Evolutionary conservation across 2,797 vertebrate genomes (phyloP).

Genomic region (Syncerus caffer): DNA sequence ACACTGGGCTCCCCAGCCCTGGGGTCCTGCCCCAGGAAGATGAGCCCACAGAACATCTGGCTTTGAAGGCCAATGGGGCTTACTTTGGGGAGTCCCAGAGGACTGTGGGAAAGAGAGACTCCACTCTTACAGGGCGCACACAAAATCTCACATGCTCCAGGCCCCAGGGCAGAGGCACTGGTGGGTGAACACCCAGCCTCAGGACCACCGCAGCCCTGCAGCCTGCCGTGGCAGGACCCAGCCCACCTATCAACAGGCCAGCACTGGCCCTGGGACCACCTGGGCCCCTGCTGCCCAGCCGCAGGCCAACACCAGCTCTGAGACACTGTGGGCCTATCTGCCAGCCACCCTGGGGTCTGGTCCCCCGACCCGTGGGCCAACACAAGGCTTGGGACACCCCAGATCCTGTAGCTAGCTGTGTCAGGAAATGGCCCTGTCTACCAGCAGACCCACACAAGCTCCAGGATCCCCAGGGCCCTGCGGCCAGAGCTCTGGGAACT

Average conservation of each 20-base stretch:
- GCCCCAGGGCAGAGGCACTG: not conserved
- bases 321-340: not conserved
- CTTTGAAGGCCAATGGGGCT: not conserved
- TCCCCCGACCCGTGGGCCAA: not conserved
- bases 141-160: not conserved
- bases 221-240: not conserved
- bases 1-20: not conserved
- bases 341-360: not conserved
- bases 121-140: not conserved
- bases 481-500: not conserved
- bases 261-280: not conserved
- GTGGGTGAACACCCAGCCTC: not conserved
- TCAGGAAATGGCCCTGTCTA: not conserved
- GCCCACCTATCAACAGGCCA: not conserved
- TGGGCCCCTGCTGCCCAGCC: not conserved
- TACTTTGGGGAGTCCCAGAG: not conserved
- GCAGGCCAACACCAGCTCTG: not conserved
- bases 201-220: not conserved
- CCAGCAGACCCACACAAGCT: not conserved
- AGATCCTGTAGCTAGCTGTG: not conserved
- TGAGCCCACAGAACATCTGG: not conserved
- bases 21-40: not conserved
- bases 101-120: not conserved
- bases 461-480: not conserved
- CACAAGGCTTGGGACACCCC: not conserved